Evolutionary conservation across 2,797 vertebrate species (phyloP).

Genomic region (Acanthopagrus latus): DNA sequence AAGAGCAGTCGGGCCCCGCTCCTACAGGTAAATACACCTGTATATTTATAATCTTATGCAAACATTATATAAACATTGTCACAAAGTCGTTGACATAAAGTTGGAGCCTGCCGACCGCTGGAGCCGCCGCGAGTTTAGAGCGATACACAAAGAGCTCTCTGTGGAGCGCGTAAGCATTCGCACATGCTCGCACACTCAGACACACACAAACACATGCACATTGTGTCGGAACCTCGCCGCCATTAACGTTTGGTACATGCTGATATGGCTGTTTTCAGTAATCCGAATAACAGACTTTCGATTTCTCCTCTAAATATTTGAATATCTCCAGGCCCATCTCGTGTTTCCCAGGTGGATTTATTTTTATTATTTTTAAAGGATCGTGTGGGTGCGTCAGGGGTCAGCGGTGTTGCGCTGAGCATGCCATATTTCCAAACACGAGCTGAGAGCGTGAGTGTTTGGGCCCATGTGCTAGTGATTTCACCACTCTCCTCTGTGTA

Average conservation of each 20-base stretch:
- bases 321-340: slow-evolving; percentile 53
- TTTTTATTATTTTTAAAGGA: slow-evolving; percentile 68
- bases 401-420: slow-evolving; percentile 50
- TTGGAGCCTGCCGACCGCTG: slow-evolving; percentile 58
- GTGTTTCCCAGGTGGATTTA: slow-evolving; percentile 67
- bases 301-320: slow-evolving; percentile 56
- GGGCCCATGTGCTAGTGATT: slow-evolving; percentile 84
- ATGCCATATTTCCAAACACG: slow-evolving; percentile 71
- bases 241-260: slow-evolving; percentile 24
- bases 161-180: slow-evolving; percentile 69
- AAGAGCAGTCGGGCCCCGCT: slow-evolving; percentile 20
- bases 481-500: slow-evolving; percentile 64
- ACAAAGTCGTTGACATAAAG: slow-evolving; percentile 71
- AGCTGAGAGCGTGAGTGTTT: slow-evolving; percentile 52
- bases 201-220: slow-evolving; percentile 24
- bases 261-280: slow-evolving; percentile 20
- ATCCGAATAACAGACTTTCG: slow-evolving; percentile 14
- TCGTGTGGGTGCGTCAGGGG: slow-evolving; percentile 46
- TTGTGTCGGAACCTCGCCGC: slow-evolving; percentile 32
- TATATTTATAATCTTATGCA: slow-evolving; percentile 77
- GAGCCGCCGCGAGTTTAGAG: slow-evolving; percentile 59
- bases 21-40: slow-evolving; percentile 83
- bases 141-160: slow-evolving; percentile 78
- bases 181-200: slow-evolving; percentile 58
- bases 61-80: slow-evolving; percentile 80